Conservation (phyloP, 2,113 vertebrate species). For the Hypomesus transpacificus region DNA sequence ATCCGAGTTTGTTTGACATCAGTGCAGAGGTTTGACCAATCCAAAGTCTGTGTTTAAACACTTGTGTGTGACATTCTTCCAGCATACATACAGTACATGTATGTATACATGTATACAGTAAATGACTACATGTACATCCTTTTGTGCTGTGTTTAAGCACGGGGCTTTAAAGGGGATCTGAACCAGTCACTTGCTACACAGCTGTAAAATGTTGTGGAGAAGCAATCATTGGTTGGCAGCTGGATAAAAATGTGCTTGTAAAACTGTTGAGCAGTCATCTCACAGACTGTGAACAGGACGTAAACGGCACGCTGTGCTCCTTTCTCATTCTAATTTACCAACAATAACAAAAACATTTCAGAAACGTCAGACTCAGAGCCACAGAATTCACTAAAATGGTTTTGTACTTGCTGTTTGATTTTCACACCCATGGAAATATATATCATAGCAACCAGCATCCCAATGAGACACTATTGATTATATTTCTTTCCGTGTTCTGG, state of each 20-base stretch:
- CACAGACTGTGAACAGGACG: conserved; percentile 15
- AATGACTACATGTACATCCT: too few species aligned
- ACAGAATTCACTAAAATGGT: conserved; percentile 11
- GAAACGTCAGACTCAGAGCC: conserved; percentile 26
- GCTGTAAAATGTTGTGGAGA: conserved; percentile 20
- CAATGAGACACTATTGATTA: conserved; percentile 20
- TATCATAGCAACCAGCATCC: conserved; percentile 37
- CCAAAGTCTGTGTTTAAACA: too few species aligned
- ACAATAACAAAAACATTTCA: conserved; percentile 19
- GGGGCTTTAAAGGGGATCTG: conserved; percentile 44
- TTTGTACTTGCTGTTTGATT: conserved; percentile 32
- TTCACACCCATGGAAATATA: conserved; percentile 14
- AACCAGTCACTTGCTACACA: conserved; percentile 52
- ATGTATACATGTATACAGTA: too few species aligned
- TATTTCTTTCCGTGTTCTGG: neutral
- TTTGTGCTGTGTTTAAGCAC: conserved; percentile 39
- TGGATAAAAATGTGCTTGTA: conserved; percentile 51
- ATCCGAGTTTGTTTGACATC: too few species aligned
- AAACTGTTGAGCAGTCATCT: conserved; percentile 49
- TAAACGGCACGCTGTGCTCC: neutral
- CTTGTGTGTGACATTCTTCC: neutral
- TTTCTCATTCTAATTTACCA: conserved; percentile 20
- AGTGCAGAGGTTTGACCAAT: too few species aligned
- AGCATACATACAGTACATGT: neutral
- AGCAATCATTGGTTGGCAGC: conserved; percentile 45